phyloP scores from a whole-genome alignment of 2,888 invertebrate genomes.

The Torymus auratus region DNA sequence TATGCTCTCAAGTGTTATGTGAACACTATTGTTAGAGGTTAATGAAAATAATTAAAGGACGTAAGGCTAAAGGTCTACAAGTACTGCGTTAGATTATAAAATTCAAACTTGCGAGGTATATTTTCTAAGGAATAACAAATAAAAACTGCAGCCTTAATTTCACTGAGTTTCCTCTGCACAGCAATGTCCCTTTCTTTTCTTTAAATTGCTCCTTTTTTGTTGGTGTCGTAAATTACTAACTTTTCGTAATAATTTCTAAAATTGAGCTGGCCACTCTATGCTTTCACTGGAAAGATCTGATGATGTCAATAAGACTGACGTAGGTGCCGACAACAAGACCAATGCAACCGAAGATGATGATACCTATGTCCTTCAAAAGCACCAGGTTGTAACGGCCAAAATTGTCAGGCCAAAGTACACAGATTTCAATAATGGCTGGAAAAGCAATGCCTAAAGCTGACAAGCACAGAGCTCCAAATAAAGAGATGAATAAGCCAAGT shows the following conservation, averaged over 20 bases:
- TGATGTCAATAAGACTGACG: slow-evolving; percentile 79
- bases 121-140: not conserved
- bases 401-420: slow-evolving; percentile 83
- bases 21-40: too few species aligned
- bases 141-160: not conserved
- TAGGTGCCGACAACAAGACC: slow-evolving; percentile 81
- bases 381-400: slow-evolving; percentile 77
- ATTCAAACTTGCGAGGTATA: not conserved
- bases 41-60: too few species aligned
- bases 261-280: not conserved
- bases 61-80: too few species aligned
- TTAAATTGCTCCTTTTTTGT: not conserved
- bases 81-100: not conserved
- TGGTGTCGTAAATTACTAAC: not conserved
- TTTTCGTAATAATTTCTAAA: not conserved
- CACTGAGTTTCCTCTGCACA: not conserved
- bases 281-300: slow-evolving; percentile 71
- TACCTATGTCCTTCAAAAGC: slow-evolving; percentile 77
- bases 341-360: slow-evolving; percentile 78
- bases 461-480: slow-evolving; percentile 86
- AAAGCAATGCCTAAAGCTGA: slow-evolving; percentile 86
- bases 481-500: slow-evolving; percentile 85
- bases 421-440: slow-evolving; percentile 86
- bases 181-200: not conserved
- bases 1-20: too few species aligned